Conservation (phyloP, 2,113 vertebrate genomes). For the Notarius quadriscutis region DNA sequence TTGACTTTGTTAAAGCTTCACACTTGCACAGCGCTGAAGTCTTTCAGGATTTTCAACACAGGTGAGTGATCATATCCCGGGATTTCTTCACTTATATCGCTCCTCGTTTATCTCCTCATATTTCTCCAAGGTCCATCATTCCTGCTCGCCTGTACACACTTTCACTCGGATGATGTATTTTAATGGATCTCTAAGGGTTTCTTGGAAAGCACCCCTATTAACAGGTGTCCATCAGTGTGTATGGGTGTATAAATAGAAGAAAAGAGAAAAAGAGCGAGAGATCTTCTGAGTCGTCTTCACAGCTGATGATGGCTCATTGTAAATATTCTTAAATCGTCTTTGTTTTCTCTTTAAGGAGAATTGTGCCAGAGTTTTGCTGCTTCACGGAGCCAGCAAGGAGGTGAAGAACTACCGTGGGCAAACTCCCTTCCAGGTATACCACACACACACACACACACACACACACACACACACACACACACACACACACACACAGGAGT, state of each 20-base stretch:
- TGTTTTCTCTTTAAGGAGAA: constrained; percentile 73
- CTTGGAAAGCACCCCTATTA: background rate
- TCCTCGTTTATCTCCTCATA: background rate
- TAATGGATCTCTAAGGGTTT: background rate
- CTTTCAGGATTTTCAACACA: constrained; percentile 31
- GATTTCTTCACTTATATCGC: background rate
- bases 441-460: background rate
- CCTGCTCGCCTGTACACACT: background rate
- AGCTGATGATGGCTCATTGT: constrained; percentile 3
- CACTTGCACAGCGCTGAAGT: constrained; percentile 45
- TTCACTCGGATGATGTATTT: background rate
- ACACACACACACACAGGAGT: constrained; percentile 19
- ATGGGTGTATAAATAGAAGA: background rate
- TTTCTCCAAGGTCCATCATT: constrained; percentile 14
- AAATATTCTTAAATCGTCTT: background rate
- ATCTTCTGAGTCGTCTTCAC: background rate
- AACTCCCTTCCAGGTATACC: constrained; percentile 82
- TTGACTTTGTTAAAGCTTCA: constrained; percentile 42
- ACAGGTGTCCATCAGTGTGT: background rate
- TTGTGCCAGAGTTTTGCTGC: constrained; percentile 81
- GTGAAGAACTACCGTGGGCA: constrained; percentile 87
- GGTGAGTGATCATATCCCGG: constrained; percentile 28
- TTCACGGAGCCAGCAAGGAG: constrained; percentile 81
- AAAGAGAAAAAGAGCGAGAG: background rate
- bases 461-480: constrained; percentile 31